Evolutionary conservation across 2,797 vertebrate species (phyloP).

Genomic region (Rhodeus uyekii): DNA sequence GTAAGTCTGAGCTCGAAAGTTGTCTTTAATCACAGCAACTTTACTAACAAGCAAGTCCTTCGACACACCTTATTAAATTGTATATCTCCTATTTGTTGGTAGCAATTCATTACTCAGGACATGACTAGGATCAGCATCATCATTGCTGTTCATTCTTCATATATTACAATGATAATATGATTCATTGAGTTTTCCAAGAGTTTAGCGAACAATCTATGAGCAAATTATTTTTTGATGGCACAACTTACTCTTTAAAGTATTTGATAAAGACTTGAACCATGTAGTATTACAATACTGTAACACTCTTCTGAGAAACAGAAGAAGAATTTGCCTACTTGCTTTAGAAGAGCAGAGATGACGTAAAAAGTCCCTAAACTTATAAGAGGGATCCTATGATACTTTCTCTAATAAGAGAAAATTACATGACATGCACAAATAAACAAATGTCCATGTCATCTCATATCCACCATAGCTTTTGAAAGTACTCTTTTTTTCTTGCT

Average conservation of each 20-base stretch:
- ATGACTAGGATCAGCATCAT: background rate
- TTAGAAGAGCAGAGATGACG: background rate
- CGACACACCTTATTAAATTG: background rate
- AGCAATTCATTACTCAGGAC: background rate
- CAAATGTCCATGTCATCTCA: background rate
- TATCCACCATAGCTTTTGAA: background rate
- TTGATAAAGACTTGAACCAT: background rate
- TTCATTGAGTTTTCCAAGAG: background rate
- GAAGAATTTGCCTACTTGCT: background rate
- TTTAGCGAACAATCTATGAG: background rate
- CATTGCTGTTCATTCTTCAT: background rate
- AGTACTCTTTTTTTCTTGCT: background rate
- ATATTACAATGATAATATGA: background rate
- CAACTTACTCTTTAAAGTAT: background rate
- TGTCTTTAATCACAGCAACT: background rate
- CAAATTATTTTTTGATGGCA: background rate
- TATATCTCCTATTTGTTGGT: background rate
- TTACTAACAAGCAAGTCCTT: background rate
- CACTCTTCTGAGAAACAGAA: background rate
- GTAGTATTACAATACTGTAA: background rate
- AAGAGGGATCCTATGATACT: background rate
- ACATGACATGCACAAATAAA: slow-evolving; percentile 12
- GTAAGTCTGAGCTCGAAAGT: too few species aligned
- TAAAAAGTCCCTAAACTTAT: background rate
- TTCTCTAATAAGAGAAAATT: background rate